These are phyloP conservation scores for Lutraria lutraria DNA, from an alignment of 2,888 invertebrate genomes.

Conservation along the genomic window DNA sequence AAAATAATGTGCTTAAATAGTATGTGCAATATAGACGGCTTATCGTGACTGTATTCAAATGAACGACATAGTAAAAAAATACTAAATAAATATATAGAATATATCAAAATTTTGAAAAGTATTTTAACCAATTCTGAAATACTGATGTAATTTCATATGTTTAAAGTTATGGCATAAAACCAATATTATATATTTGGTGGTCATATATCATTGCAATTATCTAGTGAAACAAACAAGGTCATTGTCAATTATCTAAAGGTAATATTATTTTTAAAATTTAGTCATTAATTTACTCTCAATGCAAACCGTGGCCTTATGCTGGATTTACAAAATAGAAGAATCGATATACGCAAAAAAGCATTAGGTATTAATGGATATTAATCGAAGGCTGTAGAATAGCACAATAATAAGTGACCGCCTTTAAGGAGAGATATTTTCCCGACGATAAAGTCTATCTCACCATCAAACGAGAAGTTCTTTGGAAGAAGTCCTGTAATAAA, in stretches of 20 bases:
- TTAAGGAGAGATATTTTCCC: neutral
- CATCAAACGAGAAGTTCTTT: slow-evolving; percentile 26
- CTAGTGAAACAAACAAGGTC: neutral
- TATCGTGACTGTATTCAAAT: too few relatives aligned
- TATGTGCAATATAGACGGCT: too few relatives aligned
- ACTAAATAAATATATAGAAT: too few relatives aligned
- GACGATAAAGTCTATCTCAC: slow-evolving; percentile 22
- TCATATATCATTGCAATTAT: neutral
- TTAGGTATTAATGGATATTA: neutral
- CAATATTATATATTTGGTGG: neutral
- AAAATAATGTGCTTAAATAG: neutral
- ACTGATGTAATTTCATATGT: neutral
- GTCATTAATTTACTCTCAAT: too few relatives aligned
- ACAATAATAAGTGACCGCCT: neutral
- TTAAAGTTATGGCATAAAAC: slow-evolving; percentile 5
- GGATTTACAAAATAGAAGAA: too few relatives aligned
- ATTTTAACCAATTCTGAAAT: too few relatives aligned
- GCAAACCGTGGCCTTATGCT: too few relatives aligned
- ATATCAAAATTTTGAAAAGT: too few relatives aligned
- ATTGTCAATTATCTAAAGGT: too few relatives aligned
- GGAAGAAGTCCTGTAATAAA: slow-evolving; percentile 23
- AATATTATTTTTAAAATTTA: too few relatives aligned
- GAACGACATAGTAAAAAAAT: too few relatives aligned
- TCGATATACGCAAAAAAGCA: neutral
- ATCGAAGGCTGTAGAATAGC: neutral